Conservation (phyloP, 2,888 invertebrate genomes). For the Dolichomitus sp. region DNA sequence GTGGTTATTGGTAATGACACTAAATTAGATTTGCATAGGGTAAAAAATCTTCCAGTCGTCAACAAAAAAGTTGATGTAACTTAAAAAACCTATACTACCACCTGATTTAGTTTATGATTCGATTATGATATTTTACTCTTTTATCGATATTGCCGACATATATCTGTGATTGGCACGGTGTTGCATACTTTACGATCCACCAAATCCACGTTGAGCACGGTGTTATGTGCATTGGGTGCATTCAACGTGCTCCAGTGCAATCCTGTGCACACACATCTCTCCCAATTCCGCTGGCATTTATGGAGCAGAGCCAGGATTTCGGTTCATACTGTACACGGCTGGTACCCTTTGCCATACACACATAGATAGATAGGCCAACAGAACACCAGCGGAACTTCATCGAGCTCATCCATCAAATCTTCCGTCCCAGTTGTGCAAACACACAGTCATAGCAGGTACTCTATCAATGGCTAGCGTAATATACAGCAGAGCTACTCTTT, state of each 20-base stretch:
- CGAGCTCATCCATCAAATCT: conserved; percentile 71
- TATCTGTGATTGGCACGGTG: conserved; percentile 51
- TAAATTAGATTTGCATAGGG: neutral
- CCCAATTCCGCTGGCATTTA: conserved; percentile 47
- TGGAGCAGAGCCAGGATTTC: conserved; percentile 64
- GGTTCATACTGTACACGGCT: conserved; percentile 53
- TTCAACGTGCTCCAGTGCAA: conserved; percentile 38
- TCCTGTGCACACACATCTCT: conserved; percentile 34
- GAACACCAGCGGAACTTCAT: conserved; percentile 70
- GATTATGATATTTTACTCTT: conserved; percentile 20
- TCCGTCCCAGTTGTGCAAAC: conserved; percentile 58
- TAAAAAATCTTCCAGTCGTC: too few species aligned
- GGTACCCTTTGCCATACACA: conserved; percentile 27
- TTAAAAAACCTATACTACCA: too few species aligned
- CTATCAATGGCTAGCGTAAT: conserved; percentile 16
- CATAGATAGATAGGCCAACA: conserved; percentile 10
- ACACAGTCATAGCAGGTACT: conserved; percentile 12
- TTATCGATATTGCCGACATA: conserved; percentile 12
- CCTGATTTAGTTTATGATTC: neutral
- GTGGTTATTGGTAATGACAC: neutral
- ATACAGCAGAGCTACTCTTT: conserved; percentile 27
- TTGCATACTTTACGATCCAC: conserved; percentile 60
- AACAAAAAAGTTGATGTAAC: too few species aligned
- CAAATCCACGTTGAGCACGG: conserved; percentile 6
- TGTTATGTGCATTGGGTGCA: conserved; percentile 19